Evolutionary conservation across 2,888 invertebrate genomes (phyloP), one percentile per base, ranked within the genome.

Genomic region (Uropetala carovei): DNA sequence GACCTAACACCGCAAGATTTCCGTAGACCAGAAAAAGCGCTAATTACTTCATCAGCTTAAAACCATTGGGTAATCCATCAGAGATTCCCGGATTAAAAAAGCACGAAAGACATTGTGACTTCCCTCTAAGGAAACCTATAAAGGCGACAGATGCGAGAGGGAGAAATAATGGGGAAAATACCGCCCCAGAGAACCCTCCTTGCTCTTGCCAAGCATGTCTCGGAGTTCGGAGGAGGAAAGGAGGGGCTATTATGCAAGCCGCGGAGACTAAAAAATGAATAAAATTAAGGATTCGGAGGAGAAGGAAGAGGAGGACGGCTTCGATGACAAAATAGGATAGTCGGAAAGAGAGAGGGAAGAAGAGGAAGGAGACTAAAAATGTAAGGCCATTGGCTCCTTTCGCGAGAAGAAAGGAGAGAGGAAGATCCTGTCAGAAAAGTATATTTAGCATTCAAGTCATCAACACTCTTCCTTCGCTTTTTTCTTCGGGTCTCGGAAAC

Each of bases 371-470:
- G 11, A 30, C 57, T 16, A 30, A 18, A 58, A 60, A 75, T 27
- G 60, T 27, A 13, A 30, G 60, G 58, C 27, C 89, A 43, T 43
- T 43, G 16, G 30, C n/a, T 59, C 89, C 89, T 43, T 10, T 13
- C 22, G 56, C 30, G 18, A 30, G 43, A 30, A 18, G 43, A 18
- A 56, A 14, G 64, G 27, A 64, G 64, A 30, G 89, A 56, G 68
- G 60, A 27, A 68, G 64, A 64, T 30, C 43, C 30, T 59, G 64
- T 89, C 60, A 64, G 64, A 68, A 89, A 89, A 89, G 89, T 43
- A 68, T 89, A 89, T 68, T 89, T 89, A 89, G 89, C 89, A 89
- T 89, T 89, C 89, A 64, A 89, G 89, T 89, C 89, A 89, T 89
- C 89, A 89, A 27, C 43, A 27, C 43, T n/a, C 64, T 60, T 89